A percentile compares a stretch with the other conserved stretches of the same genome.
phyloP scores from a whole-genome alignment of 1,140 invertebrate species.

The Rhopalosiphum padi region DNA sequence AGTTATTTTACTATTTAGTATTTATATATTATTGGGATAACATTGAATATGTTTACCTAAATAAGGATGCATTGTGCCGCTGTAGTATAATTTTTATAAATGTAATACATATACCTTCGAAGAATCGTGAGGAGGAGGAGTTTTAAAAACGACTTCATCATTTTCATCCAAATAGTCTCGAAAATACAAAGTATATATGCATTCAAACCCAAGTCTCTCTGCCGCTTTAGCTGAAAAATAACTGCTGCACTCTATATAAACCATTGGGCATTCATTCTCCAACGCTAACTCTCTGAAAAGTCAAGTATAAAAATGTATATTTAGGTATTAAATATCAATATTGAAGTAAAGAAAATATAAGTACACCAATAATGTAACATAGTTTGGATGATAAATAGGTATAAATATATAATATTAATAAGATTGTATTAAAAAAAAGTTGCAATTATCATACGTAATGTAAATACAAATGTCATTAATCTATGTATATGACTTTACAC shows the following conservation, averaged over 20 bases:
- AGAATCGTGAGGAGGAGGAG: constrained; percentile 67
- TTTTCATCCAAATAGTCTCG: constrained; percentile 70
- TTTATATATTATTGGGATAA: neutral
- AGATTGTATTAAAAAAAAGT: too few relatives aligned
- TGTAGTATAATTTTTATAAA: neutral
- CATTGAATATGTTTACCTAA: neutral
- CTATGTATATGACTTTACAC: too few relatives aligned
- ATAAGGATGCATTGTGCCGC: neutral
- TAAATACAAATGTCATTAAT: too few relatives aligned
- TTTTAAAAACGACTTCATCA: constrained; percentile 68
- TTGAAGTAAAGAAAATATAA: too few relatives aligned
- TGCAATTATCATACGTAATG: too few relatives aligned
- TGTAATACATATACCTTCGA: constrained; percentile 60
- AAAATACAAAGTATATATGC: constrained; percentile 71
- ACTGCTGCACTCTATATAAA: constrained; percentile 73
- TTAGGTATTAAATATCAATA: too few relatives aligned
- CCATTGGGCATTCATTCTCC: constrained; percentile 66
- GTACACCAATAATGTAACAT: too few relatives aligned
- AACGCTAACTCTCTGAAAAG: constrained; percentile 68
- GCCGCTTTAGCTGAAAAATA: constrained; percentile 75
- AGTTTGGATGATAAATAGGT: too few relatives aligned
- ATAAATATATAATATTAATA: too few relatives aligned
- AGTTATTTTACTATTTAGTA: neutral
- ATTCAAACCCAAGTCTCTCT: constrained; percentile 72
- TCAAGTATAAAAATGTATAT: neutral